Percentiles rank a stretch among this genome's conserved stretches.
Conservation (phyloP, 2,113 vertebrate species). For the Athene noctua region DNA sequence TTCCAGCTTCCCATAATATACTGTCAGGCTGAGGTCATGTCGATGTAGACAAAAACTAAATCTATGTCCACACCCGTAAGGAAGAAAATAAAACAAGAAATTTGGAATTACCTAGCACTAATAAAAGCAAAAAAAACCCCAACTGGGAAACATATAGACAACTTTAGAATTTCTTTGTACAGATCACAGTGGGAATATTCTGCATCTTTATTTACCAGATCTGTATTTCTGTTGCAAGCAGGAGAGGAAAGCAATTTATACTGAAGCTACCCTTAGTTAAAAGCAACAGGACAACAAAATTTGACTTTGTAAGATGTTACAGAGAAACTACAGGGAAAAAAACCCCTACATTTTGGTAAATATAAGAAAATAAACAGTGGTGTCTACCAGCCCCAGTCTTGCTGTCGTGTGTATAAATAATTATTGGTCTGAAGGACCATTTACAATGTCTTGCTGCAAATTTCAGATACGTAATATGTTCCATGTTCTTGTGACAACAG, state of each 20-base stretch:
- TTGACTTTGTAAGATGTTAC: neutral
- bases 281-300: neutral
- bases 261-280: neutral
- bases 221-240: neutral
- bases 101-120: neutral
- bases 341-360: accelerated
- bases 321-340: neutral
- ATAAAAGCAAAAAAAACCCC: neutral
- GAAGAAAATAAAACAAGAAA: slow-evolving; percentile 18
- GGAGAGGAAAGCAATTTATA: neutral
- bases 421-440: neutral
- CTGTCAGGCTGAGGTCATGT: slow-evolving; percentile 27
- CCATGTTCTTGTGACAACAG: neutral
- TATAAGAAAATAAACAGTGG: neutral
- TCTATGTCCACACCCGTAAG: neutral
- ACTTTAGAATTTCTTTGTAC: neutral
- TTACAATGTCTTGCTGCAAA: neutral
- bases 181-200: neutral
- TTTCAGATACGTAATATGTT: neutral
- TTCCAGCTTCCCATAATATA: neutral
- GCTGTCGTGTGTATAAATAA: neutral
- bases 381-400: neutral
- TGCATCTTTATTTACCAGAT: neutral
- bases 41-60: slow-evolving; percentile 14
- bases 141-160: neutral